Conservation (phyloP, 1,140 invertebrate genomes). For the Stegodyphus dumicola region DNA sequence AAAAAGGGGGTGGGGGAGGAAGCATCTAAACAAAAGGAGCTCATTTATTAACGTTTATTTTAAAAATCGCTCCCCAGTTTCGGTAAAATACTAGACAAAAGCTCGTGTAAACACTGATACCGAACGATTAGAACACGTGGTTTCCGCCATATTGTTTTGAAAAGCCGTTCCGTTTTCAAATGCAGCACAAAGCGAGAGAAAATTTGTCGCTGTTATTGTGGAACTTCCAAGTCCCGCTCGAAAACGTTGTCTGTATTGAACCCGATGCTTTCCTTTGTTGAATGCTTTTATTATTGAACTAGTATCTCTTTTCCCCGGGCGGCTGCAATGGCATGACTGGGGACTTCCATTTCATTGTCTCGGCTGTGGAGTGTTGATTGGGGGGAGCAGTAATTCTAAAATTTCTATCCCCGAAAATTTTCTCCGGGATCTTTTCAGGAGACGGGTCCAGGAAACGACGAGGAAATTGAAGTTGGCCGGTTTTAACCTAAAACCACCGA, state of each 20-base stretch:
- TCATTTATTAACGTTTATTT: constrained; percentile 61
- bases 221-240: constrained; percentile 5
- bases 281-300: constrained; percentile 40
- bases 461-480: constrained; percentile 57
- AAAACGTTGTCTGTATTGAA: constrained; percentile 37
- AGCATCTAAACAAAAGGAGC: constrained; percentile 52
- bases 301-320: constrained; percentile 16
- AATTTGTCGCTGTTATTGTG: constrained; percentile 36
- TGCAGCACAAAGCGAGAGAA: constrained; percentile 36
- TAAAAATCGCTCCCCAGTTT: constrained; percentile 44
- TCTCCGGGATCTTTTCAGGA: constrained; percentile 5
- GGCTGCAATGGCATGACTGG: neutral
- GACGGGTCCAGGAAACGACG: constrained; percentile 37
- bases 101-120: constrained; percentile 57
- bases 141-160: constrained; percentile 61
- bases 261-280: constrained; percentile 16
- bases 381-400: constrained; percentile 32
- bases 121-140: constrained; percentile 59
- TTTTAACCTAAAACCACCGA: constrained; percentile 14
- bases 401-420: constrained; percentile 30
- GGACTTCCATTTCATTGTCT: constrained; percentile 15
- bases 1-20: constrained; percentile 5
- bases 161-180: constrained; percentile 45
- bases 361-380: constrained; percentile 32
- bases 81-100: constrained; percentile 44